Conservation (phyloP, 2,888 invertebrate species). For the Dioctria linearis region DNA sequence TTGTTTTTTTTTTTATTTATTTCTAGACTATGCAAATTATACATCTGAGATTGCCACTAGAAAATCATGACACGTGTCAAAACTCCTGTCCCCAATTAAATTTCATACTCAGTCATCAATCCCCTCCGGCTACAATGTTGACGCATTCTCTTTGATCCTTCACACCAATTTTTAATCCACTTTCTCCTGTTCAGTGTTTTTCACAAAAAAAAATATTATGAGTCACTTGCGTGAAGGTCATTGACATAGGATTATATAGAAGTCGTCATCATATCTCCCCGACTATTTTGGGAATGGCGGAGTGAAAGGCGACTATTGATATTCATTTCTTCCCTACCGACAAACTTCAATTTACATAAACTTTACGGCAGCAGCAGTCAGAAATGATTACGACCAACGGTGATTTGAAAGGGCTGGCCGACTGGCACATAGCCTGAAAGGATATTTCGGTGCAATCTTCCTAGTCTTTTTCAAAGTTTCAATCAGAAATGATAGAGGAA, state of each 20-base stretch:
- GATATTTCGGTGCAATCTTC: constrained; percentile 7
- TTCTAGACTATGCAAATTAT: neutral
- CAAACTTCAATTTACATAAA: constrained; percentile 42
- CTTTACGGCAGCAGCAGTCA: constrained; percentile 37
- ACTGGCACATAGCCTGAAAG: neutral
- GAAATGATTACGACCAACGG: constrained; percentile 23
- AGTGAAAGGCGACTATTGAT: constrained; percentile 29
- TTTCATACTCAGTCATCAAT: constrained; percentile 10
- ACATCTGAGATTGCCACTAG: constrained; percentile 1
- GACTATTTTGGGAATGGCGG: too few relatives aligned
- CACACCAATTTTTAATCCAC: constrained; percentile 43
- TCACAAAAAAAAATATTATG: constrained; percentile 23
- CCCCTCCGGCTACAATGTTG: neutral
- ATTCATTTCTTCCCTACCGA: constrained; percentile 31
- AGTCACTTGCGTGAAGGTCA: constrained; percentile 48
- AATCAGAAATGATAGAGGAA: neutral
- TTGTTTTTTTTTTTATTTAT: too few relatives aligned
- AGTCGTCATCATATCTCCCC: neutral
- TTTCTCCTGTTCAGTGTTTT: constrained; percentile 21
- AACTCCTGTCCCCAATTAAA: constrained; percentile 24
- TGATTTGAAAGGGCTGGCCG: constrained; percentile 1
- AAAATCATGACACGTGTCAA: constrained; percentile 18
- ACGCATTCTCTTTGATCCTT: neutral
- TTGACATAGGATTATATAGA: constrained; percentile 13
- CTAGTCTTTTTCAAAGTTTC: neutral